Evolutionary conservation across 2,888 invertebrate species (phyloP), one percentile per base, ranked within the genome.

Genomic region (Eupithecia centaureata): DNA sequence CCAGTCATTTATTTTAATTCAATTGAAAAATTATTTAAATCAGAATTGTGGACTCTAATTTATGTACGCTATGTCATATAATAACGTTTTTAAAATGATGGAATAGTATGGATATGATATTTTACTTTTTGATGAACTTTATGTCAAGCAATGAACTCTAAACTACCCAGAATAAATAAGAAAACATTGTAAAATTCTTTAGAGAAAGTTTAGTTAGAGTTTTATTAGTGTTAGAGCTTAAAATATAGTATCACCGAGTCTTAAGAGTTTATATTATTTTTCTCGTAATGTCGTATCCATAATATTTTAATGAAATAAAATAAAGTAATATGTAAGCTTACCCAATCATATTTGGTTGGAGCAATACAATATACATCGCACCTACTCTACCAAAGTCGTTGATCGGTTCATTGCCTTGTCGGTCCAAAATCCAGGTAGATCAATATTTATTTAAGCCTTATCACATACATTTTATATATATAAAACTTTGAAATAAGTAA

Each of bases 21-120:
- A 77, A 84, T 81, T 73, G 74, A 63, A 64, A 79, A 78, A 83
- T 83, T 82, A 85, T 86, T 85, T 73, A 84, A 85, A 85, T 83
- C 69, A 77, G 66, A 66, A 64, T 76, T 73, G 66, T 60, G 35
- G 67, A 63, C 61, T 47, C 59, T 56, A 71, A 76, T 77, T 79
- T 78, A 74, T 76, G 65, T 72, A 70, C 70, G 73, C 65, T 73
- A 62, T 67, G 61, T 69, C 32, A 52, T 75, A 64, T 54, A 47
- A 62, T 69, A 65, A 65, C 61, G 18, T 57, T 57, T 74, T 67
- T 67, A 68, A 76, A 73, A 63, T 30, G 69, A 72, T 58, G 74
- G 75, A 71, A 52, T 73, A 66, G 58, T 70, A 70, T 79, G 74
- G 78, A 80, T 68, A 77, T 30, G n/a, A 10, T 28, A 15, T 54